A percentile compares a stretch with the other conserved stretches of the same genome.
Conservation (phyloP, 1,140 invertebrate species). For the Pseudomyrmex pallidus region DNA sequence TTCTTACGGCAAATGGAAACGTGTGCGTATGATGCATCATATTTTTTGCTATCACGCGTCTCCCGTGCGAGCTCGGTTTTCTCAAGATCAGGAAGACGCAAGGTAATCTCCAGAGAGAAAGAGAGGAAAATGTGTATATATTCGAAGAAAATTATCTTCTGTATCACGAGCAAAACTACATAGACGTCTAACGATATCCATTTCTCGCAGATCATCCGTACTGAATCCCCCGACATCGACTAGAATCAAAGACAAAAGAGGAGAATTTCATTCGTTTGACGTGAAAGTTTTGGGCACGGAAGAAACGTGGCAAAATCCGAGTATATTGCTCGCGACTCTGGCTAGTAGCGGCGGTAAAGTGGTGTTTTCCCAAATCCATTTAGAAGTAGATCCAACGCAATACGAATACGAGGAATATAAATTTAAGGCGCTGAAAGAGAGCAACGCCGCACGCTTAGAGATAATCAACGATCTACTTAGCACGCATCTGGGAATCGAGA, state of each 20-base stretch:
- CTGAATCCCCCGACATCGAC: conserved; percentile 84
- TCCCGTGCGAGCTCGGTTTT: conserved; percentile 91
- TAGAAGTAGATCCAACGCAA: conserved; percentile 86
- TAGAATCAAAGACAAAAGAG: conserved; percentile 88
- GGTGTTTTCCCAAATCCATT: conserved; percentile 91
- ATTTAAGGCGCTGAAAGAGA: conserved; percentile 87
- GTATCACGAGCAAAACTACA: not conserved
- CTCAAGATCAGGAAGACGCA: conserved; percentile 87
- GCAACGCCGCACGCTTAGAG: conserved; percentile 89
- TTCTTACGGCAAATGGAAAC: conserved; percentile 92
- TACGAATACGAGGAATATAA: conserved; percentile 87
- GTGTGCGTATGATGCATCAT: conserved; percentile 93
- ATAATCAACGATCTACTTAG: conserved; percentile 91
- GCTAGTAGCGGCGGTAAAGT: conserved; percentile 88
- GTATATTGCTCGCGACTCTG: conserved; percentile 90
- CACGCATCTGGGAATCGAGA: conserved; percentile 89
- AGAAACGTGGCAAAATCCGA: conserved; percentile 94
- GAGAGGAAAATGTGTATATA: not conserved
- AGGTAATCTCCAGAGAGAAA: conserved; percentile 77
- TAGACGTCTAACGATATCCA: not conserved
- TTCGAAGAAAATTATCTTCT: not conserved
- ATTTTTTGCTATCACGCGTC: conserved; percentile 95
- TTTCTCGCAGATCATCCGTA: conserved; percentile 31
- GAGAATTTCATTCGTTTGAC: conserved; percentile 89
- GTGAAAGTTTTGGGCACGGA: conserved; percentile 92